Evolutionary conservation across 64 coral and sea anemone species (phyloP), one percentile per base, ranked within the genome.

Genomic region (Anthopleura sola): DNA sequence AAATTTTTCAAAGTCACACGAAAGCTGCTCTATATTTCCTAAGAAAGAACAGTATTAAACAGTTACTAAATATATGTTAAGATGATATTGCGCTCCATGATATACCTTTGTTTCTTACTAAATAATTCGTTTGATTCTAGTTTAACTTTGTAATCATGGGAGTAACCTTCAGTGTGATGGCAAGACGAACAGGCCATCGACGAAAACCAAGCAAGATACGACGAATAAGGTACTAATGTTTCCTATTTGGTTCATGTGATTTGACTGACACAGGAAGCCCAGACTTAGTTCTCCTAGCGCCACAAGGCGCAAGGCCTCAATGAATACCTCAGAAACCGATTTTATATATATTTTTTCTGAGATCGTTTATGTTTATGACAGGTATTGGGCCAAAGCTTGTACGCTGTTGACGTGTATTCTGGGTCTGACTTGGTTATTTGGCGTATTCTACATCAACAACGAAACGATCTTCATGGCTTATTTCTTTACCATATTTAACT

Each of bases 341-440:
- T 44, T 6, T 44, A 44, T 6, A 44, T 6, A 44, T 0, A n/a
- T 44, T 3, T 44, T 44, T 3, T 44, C 40, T 44, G 1, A 1
- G 40, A 44, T 44, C 17, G 39, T 74, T 19, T 49, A 17, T 40
- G 75, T 85, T 46, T 9, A 28, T 60, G 34, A 49, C 77, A 95
- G 94, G 51, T 88, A 92, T 29, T 95, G 94, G 94, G 69, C 90
- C 12, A 95, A 92, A 53, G 94, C 90, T 5, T 89, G 86, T 44
- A 89, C 91, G 0, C 26, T 95, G 1, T 84, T 95, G 18, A 92
- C 94, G 6, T 95, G 94, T 92, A 75, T 95, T 26, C 94, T 95
- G 12, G 94, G 94, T 77, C 66, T 95, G 21, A 92, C 94, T 0
- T 95, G 94, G 94, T 83, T 95, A 69, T 56, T 95, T 37, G 94